Base-by-base conservation (phyloP, 2,888 invertebrate species). In the Chalcosyrphus nemorum region DNA sequence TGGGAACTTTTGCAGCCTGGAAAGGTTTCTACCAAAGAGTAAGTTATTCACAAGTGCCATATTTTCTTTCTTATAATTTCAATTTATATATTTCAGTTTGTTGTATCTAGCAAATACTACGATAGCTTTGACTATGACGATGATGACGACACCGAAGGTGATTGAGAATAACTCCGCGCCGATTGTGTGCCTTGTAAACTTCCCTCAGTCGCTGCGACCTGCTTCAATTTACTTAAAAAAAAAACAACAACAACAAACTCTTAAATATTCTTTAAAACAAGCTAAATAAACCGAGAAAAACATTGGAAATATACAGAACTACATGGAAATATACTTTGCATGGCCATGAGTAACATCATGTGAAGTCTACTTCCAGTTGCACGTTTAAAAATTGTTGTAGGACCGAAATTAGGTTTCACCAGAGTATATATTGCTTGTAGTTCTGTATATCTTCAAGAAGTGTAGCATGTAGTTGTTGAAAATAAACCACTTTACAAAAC, bases 1-100 rank as follows among this genome's bases (percentile, higher is more conserved):
- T 96, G 96, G 92, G 94, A 0, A 93, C 93, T 3, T 96, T 94
- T 89, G 95, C 95, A 0, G 91, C 94, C 17, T 94, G 94, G 81
- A 94, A 93, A 74, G 95, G 95, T 32, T 87, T 90, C 29, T 89
- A 88, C 75, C 89, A 88, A 32, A 90, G 89, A 87, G 90, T 89
- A 86, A 80, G 86, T 45, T 1, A 2, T 13, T 24, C 0, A 0
- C 15, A 15, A 17, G 6, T 0, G 4, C n/a, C n/a, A n/a, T n/a
- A n/a, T n/a, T n/a, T 21, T 21, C 32, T 13, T 13, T 4, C 13
- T 21, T 43, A 2, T 1, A 21, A 38, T 9, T 19, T 2, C 0
- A 59, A 38, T 27, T 57, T 29, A 9, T 2, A n/a, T n/a, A 35
- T 61, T 72, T 9, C 43, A 82, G 82, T 72, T 82, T 15, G 41